Percentiles rank a stretch among this genome's conserved stretches.
Evolutionary conservation across 2,113 vertebrate species (phyloP).

Genomic region (Myodes glareolus): DNA sequence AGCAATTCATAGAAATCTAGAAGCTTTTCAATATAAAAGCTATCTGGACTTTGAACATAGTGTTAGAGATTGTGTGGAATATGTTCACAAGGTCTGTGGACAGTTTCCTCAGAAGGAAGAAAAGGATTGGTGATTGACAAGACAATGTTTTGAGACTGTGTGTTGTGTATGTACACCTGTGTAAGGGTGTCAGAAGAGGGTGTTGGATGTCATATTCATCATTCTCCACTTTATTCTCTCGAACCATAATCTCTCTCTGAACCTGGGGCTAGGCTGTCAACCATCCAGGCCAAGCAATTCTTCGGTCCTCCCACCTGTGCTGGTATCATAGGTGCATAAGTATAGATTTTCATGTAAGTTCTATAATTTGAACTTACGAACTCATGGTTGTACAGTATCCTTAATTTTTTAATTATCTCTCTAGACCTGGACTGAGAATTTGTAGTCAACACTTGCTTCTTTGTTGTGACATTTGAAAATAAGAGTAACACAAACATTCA

Average conservation of each 20-base stretch:
- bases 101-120: neutral
- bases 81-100: conserved; percentile 19
- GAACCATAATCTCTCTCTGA: neutral
- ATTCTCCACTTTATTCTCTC: neutral
- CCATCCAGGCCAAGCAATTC: neutral
- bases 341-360: neutral
- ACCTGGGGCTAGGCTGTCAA: no score
- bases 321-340: neutral
- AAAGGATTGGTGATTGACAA: neutral
- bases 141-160: neutral
- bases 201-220: neutral
- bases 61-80: conserved; percentile 30
- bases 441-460: conserved; percentile 23
- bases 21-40: conserved; percentile 53
- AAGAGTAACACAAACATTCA: neutral
- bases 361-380: neutral
- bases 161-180: neutral
- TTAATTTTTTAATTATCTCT: neutral
- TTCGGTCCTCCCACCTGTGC: neutral
- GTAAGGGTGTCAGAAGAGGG: neutral
- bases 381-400: neutral
- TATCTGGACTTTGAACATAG: conserved; percentile 17
- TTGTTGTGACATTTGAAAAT: conserved; percentile 55
- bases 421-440: neutral
- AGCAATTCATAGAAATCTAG: conserved; percentile 24